Evolutionary conservation across 2,113 vertebrate species (phyloP).

Genomic region (Plestiodon gilberti): DNA sequence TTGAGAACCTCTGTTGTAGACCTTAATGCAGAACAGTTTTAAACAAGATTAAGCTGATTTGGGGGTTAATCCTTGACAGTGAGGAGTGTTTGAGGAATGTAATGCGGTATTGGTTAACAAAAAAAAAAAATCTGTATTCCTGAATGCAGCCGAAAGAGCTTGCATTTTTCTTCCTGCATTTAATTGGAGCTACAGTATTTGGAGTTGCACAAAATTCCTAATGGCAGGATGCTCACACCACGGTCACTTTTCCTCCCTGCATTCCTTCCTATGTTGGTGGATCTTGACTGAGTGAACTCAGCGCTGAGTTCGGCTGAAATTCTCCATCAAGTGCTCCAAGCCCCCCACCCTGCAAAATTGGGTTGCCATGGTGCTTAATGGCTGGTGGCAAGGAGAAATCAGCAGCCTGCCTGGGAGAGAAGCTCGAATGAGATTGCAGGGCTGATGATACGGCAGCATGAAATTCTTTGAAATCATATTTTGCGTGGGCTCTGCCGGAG

Average conservation of each 20-base stretch:
- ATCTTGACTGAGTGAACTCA: neutral
- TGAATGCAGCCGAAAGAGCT: neutral
- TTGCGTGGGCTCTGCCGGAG: neutral
- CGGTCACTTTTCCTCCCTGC: neutral
- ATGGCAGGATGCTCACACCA: neutral
- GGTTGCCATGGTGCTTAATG: neutral
- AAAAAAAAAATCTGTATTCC: neutral
- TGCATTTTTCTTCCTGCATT: neutral
- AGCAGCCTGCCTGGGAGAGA: neutral
- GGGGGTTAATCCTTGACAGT: no score
- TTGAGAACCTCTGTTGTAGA: no score
- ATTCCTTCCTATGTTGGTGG: neutral
- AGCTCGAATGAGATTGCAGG: neutral
- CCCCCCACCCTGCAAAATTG: neutral
- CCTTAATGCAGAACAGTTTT: no score
- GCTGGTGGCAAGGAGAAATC: neutral
- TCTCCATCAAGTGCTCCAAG: neutral
- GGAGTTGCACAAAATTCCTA: neutral
- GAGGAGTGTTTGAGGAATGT: no score
- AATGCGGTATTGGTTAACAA: no score
- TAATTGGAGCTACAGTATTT: neutral
- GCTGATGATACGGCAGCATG: neutral
- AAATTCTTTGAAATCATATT: neutral
- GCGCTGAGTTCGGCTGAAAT: neutral
- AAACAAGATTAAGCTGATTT: no score